Conservation (phyloP, 2,888 invertebrate species). For the Dexiosoma caninum region DNA sequence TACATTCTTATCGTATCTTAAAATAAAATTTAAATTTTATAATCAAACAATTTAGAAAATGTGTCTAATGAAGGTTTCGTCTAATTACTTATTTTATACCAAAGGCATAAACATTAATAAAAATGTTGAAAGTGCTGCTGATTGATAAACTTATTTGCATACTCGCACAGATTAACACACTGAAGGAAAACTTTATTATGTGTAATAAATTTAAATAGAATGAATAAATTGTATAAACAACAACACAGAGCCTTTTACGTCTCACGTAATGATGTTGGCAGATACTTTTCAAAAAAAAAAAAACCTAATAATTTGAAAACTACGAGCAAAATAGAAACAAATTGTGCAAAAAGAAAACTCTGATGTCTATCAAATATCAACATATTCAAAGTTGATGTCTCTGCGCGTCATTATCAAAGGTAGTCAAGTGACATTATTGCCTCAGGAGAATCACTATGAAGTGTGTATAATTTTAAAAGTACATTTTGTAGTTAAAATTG, state of each 20-base stretch:
- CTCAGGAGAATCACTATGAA: conserved; percentile 25
- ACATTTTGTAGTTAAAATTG: background rate
- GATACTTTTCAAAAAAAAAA: background rate
- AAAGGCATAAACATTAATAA: conserved; percentile 35
- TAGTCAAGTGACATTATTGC: conserved; percentile 51
- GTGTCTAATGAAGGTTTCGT: conserved; percentile 10
- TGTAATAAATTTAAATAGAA: conserved; percentile 46
- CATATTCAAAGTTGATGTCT: conserved; percentile 1
- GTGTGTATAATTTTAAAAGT: conserved; percentile 16
- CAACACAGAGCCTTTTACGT: background rate
- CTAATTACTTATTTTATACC: conserved; percentile 3
- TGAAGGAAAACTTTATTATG: conserved; percentile 42
- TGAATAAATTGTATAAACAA: conserved; percentile 25
- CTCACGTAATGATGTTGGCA: conserved; percentile 2
- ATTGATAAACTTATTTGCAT: conserved; percentile 46
- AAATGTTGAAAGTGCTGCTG: conserved; percentile 20
- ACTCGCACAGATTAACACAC: conserved; percentile 4
- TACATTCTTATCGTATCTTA: background rate
- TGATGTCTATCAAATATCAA: conserved; percentile 33
- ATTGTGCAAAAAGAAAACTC: background rate
- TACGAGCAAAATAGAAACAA: conserved; percentile 14
- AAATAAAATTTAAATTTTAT: background rate
- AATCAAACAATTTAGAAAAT: background rate
- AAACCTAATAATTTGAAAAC: conserved; percentile 1
- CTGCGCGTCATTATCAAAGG: conserved; percentile 35